Evolutionary conservation across 2,888 invertebrate species (phyloP).

Genomic region (Agrotis ipsilon): DNA sequence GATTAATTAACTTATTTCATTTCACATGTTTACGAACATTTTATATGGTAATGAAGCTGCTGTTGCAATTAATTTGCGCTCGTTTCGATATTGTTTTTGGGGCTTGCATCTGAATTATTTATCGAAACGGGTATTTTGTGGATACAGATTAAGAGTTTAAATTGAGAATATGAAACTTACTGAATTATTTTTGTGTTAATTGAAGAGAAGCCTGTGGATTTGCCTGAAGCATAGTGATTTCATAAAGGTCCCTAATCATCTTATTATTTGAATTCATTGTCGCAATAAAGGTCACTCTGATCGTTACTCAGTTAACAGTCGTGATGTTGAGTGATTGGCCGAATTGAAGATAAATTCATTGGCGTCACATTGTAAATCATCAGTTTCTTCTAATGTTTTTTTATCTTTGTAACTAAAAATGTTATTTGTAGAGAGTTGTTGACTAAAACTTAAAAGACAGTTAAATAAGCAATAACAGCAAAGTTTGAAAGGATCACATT

Average conservation of each 20-base stretch:
- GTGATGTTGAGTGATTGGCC: background rate
- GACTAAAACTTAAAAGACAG: conserved; percentile 14
- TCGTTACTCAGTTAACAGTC: background rate
- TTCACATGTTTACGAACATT: conserved; percentile 20
- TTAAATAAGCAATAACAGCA: conserved; percentile 29
- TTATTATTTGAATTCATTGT: background rate
- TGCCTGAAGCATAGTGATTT: background rate
- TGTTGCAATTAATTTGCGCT: conserved; percentile 23
- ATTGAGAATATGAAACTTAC: background rate
- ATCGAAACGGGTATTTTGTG: background rate
- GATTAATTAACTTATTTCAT: background rate
- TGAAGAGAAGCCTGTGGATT: background rate
- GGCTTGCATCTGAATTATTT: conserved; percentile 7
- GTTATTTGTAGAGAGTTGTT: background rate
- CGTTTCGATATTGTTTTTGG: conserved; percentile 28
- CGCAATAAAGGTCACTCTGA: background rate
- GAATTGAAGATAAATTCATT: background rate
- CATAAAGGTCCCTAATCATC: background rate
- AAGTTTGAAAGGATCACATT: conserved; percentile 53
- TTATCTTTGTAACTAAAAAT: background rate
- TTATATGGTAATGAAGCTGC: conserved; percentile 26
- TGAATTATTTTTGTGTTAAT: background rate
- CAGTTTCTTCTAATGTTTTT: background rate
- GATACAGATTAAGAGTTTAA: background rate
- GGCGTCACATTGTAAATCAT: background rate